phyloP scores from a whole-genome alignment of 2,888 invertebrate species.

The Cordilura impudica region DNA sequence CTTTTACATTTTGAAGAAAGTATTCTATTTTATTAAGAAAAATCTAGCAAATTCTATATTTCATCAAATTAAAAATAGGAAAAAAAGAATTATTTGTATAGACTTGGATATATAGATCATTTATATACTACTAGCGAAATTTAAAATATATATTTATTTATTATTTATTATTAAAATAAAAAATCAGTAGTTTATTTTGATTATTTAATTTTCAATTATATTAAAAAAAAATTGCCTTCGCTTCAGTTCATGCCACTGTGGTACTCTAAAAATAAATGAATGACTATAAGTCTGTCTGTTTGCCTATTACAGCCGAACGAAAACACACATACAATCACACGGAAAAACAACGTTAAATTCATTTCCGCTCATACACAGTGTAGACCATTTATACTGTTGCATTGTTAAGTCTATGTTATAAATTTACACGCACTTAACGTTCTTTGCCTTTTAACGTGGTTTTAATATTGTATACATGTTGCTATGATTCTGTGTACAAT shows the following conservation, averaged over 20 bases:
- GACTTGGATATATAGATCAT: too few species aligned
- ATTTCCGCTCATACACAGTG: background rate
- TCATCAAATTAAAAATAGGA: too few species aligned
- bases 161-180: too few species aligned
- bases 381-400: background rate
- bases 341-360: conserved; percentile 11
- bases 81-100: too few species aligned
- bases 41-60: too few species aligned
- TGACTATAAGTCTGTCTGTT: conserved; percentile 18
- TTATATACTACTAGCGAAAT: too few species aligned
- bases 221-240: too few species aligned
- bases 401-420: conserved; percentile 38
- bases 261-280: conserved; percentile 24
- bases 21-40: too few species aligned
- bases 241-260: conserved; percentile 36
- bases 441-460: conserved; percentile 39
- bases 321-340: conserved; percentile 20
- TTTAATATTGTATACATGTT: conserved; percentile 51
- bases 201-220: too few species aligned
- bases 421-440: conserved; percentile 53
- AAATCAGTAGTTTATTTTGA: too few species aligned
- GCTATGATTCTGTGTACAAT: conserved; percentile 45
- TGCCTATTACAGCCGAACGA: conserved; percentile 42
- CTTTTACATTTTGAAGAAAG: too few species aligned
- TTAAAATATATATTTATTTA: too few species aligned